Evolutionary conservation across 2,888 invertebrate genomes (phyloP).

Genomic region (Tenthredo distinguenda): DNA sequence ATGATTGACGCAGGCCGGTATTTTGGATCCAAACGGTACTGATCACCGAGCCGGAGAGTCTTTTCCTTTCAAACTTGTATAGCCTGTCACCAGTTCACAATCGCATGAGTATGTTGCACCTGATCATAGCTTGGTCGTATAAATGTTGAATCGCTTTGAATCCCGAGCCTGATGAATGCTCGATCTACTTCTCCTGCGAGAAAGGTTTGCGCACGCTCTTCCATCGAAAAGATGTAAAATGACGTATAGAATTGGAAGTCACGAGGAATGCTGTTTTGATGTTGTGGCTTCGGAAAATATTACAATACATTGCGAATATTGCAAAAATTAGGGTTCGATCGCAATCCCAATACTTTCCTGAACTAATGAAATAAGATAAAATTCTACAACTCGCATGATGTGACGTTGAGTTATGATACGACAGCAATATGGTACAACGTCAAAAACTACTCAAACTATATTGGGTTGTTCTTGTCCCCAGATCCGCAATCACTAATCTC

Average conservation of each 20-base stretch:
- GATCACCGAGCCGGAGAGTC: not conserved
- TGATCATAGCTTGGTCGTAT: not conserved
- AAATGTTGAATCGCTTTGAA: not conserved
- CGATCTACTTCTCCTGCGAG: not conserved
- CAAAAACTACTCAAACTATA: not conserved
- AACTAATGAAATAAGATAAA: not conserved
- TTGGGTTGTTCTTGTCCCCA: not conserved
- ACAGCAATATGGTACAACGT: not conserved
- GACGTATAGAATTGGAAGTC: too few relatives aligned
- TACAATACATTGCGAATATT: too few relatives aligned
- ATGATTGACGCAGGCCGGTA: not conserved
- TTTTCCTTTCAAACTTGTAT: not conserved
- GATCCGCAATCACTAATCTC: not conserved
- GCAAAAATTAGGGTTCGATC: too few relatives aligned
- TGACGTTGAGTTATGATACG: not conserved
- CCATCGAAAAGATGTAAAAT: too few relatives aligned
- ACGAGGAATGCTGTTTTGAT: not conserved
- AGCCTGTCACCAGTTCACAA: not conserved
- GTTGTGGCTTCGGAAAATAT: too few relatives aligned
- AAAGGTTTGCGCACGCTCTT: not conserved
- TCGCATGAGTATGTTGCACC: not conserved
- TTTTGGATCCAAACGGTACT: not conserved
- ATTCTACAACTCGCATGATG: not conserved
- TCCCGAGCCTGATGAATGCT: not conserved
- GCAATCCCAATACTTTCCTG: not conserved